Evolutionary conservation across 2,113 vertebrate species (phyloP), one percentile per base, ranked within the genome.

Genomic region (Gymnogyps californianus): DNA sequence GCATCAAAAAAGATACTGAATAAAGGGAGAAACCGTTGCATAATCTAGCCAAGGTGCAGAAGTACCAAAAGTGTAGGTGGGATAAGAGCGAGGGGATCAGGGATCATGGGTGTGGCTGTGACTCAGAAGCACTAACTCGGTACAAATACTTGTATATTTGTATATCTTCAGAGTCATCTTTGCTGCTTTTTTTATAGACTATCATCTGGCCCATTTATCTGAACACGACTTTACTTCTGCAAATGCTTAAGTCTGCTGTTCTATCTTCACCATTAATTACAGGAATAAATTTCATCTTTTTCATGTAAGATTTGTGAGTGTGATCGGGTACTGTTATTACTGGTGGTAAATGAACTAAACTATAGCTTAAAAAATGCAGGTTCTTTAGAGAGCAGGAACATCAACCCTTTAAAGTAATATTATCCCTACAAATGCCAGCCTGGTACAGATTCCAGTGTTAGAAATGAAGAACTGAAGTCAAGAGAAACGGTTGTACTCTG

Each of bases 121-220:
- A 46, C 14, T 67, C 42, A 36, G 46, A 78, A 62, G 28, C 2
- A 0, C 14, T 64, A n/a, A 28, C 13, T 49, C 0, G 0, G 7
- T 54, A 54, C 16, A 65, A 49, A 34, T n/a, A 32, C 7, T 47
- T 70, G 3, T 11, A 7, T 89, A 25, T 66, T 85, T 92, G 31
- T 78, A 3, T 87, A 8, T 40, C 12, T 79, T 38, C 44, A 19
- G 31, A 29, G 9, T 52, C 0, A 0, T 12, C 15, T 71, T 64
- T 40, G 11, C 15, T 66, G 49, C 2, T 5, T 24, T 51, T 26
- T 13, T 13, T 4, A 29, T 15, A 51, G 4, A 12, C 7, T 31
- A 5, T 18, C 0, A 2, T 70, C 16, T 67, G 26, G 5, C 7
- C 8, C 11, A 20, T 64, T 88, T 59, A 49, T 66, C 66, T 82